These are phyloP conservation scores for Penelope pileata DNA, from an alignment of 2,113 vertebrate species.

Conservation along the genomic window DNA sequence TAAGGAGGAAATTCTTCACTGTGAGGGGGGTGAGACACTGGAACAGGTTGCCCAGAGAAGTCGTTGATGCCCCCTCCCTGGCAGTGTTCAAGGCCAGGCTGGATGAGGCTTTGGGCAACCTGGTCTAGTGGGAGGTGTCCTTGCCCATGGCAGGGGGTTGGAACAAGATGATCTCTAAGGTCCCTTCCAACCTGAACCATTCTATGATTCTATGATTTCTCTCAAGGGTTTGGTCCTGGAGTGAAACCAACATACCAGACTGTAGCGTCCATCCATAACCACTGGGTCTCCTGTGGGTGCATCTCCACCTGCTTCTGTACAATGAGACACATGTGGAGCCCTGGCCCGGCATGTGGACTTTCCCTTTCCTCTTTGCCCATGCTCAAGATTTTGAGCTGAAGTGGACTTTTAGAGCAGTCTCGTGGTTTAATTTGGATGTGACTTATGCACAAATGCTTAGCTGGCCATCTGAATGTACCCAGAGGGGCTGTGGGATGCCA, in stretches of 20 bases:
- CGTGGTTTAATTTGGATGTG: background rate
- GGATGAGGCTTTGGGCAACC: too few relatives aligned
- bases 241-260: background rate
- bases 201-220: too few relatives aligned
- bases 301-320: background rate
- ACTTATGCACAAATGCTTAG: background rate
- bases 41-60: too few relatives aligned
- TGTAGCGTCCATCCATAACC: background rate
- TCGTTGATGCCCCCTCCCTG: too few relatives aligned
- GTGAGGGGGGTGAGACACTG: too few relatives aligned
- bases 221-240: background rate
- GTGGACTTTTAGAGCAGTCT: background rate
- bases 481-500: background rate
- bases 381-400: background rate
- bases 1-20: too few relatives aligned
- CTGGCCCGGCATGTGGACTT: background rate
- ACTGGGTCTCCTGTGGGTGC: background rate
- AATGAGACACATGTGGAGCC: background rate
- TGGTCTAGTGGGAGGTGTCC: too few relatives aligned
- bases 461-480: background rate
- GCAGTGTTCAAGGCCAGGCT: too few relatives aligned
- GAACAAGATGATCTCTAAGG: too few relatives aligned
- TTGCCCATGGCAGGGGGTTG: too few relatives aligned
- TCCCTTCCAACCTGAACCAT: too few relatives aligned
- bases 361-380: background rate